Evolutionary conservation across 2,888 invertebrate genomes (phyloP).

Genomic region (Napeogenes sylphis): DNA sequence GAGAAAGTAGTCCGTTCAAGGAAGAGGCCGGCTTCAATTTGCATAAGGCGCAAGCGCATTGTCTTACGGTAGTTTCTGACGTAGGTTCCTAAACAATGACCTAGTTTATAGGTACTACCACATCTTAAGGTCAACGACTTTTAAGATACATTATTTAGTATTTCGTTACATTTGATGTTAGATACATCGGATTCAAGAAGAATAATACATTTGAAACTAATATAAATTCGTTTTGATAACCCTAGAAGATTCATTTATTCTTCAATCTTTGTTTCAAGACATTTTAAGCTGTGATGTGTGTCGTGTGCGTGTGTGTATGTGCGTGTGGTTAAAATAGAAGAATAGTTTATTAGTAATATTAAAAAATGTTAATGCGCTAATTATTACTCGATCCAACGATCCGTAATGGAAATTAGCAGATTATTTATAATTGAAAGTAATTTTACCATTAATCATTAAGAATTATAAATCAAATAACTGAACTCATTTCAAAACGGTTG

Average conservation of each 20-base stretch:
- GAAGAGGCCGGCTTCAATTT: constrained; percentile 29
- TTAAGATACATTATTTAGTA: neutral
- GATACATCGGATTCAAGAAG: too few relatives aligned
- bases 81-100: neutral
- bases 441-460: constrained; percentile 28
- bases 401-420: constrained; percentile 25
- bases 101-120: neutral
- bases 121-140: neutral
- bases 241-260: too few relatives aligned
- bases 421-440: constrained; percentile 28
- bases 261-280: too few relatives aligned
- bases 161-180: too few relatives aligned
- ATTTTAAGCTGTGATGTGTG: too few relatives aligned
- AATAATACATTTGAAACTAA: too few relatives aligned
- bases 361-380: neutral
- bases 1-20: constrained; percentile 32
- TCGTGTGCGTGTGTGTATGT: too few relatives aligned
- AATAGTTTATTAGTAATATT: neutral
- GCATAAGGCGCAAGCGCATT: constrained; percentile 29
- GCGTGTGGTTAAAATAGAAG: too few relatives aligned
- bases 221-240: too few relatives aligned
- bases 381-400: constrained; percentile 26
- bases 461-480: constrained; percentile 10
- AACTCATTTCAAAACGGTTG: neutral
- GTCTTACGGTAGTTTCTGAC: constrained; percentile 25